These are phyloP conservation scores for Sinocyclocheilus maitianheensis DNA, from an alignment of 2,113 vertebrate genomes.

Conservation along the genomic window DNA sequence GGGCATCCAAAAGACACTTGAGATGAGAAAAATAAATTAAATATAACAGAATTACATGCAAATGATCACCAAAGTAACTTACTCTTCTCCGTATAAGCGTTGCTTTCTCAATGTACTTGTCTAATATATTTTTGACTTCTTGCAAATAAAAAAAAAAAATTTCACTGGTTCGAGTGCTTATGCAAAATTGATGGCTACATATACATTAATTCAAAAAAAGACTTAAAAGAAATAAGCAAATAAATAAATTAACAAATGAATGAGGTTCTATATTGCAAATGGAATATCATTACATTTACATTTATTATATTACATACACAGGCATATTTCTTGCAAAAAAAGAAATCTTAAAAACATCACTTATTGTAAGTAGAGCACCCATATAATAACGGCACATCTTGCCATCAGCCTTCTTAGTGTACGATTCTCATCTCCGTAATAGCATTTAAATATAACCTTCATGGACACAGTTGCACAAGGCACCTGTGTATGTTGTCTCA, in stretches of 20 bases:
- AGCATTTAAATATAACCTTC: slow-evolving; percentile 48
- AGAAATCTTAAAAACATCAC: background rate
- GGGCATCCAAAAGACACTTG: slow-evolving; percentile 32
- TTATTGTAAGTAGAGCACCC: background rate
- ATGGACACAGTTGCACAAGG: slow-evolving; percentile 52
- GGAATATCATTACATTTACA: background rate
- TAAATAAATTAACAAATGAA: too few relatives aligned
- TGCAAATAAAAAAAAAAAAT: too few relatives aligned
- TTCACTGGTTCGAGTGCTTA: too few relatives aligned
- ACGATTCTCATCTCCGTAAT: slow-evolving; percentile 45
- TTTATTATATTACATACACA: background rate
- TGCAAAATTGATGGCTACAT: too few relatives aligned
- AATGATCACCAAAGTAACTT: background rate
- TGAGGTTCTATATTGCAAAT: too few relatives aligned
- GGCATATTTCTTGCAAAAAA: too few relatives aligned
- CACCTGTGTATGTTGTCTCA: slow-evolving; percentile 50
- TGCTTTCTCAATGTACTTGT: background rate
- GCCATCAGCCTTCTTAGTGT: slow-evolving; percentile 24
- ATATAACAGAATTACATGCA: slow-evolving; percentile 1
- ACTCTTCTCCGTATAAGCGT: background rate
- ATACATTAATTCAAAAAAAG: too few relatives aligned
- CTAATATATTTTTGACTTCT: too few relatives aligned
- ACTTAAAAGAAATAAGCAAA: too few relatives aligned
- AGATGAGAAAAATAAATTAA: slow-evolving; percentile 1
- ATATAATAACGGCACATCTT: slow-evolving; percentile 25